phyloP scores from a whole-genome alignment of 2,888 invertebrate genomes.

The Craniophora ligustri region DNA sequence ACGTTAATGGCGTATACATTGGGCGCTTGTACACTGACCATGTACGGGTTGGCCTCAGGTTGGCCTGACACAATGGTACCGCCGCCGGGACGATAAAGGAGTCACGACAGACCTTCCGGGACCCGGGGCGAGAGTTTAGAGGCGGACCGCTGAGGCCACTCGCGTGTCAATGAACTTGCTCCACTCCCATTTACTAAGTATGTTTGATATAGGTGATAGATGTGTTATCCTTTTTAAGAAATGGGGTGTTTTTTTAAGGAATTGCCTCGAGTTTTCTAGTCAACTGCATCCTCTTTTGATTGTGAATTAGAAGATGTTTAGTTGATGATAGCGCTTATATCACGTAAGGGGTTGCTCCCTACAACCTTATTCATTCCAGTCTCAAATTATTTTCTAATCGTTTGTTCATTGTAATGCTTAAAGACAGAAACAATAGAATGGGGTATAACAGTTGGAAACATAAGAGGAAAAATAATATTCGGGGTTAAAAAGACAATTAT shows the following conservation, averaged over 20 bases:
- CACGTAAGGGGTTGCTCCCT: too few species aligned
- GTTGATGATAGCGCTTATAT: too few species aligned
- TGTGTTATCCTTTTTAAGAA: constrained; percentile 17
- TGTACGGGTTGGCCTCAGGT: constrained; percentile 56
- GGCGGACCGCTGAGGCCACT: constrained; percentile 24
- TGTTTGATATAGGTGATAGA: constrained; percentile 31
- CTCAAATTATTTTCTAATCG: too few species aligned
- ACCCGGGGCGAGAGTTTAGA: constrained; percentile 55
- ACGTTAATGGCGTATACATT: constrained; percentile 51
- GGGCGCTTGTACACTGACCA: constrained; percentile 39
- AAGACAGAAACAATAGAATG: too few species aligned
- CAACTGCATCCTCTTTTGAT: too few species aligned
- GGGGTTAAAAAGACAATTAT: too few species aligned
- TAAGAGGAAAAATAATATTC: too few species aligned
- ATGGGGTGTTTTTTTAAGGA: constrained; percentile 20
- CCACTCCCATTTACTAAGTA: constrained; percentile 23
- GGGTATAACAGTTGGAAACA: too few species aligned
- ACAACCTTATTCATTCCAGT: too few species aligned
- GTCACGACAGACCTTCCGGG: constrained; percentile 74
- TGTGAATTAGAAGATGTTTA: too few species aligned
- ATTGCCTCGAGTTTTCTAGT: too few species aligned
- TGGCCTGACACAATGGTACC: constrained; percentile 63
- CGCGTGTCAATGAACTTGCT: constrained; percentile 50
- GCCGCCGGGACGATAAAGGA: constrained; percentile 63
- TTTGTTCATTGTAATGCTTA: too few species aligned